A percentile compares a stretch with the other conserved stretches of the same genome.
Conservation (phyloP, 2,113 vertebrate species). For the Apistogramma diplotaenia region DNA sequence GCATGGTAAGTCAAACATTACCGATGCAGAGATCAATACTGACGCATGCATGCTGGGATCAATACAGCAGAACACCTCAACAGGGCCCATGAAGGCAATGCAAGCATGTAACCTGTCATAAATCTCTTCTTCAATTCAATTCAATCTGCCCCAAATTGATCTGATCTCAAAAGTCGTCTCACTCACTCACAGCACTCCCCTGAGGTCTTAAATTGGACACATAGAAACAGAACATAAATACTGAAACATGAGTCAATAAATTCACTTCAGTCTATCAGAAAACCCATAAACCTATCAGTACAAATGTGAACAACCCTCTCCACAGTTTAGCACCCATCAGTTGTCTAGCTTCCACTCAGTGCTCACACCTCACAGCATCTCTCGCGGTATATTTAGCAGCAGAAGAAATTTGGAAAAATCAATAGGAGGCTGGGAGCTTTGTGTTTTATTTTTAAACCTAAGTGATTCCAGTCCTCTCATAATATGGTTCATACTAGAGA, state of each 20-base stretch:
- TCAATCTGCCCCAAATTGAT: neutral
- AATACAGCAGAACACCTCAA: neutral
- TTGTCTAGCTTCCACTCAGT: slow-evolving; percentile 1
- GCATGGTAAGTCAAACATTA: slow-evolving; percentile 1
- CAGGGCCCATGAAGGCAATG: neutral
- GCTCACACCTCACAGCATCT: slow-evolving; percentile 20
- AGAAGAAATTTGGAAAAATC: slow-evolving; percentile 59
- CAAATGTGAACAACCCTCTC: slow-evolving; percentile 12
- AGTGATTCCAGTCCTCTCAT: neutral
- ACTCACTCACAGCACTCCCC: neutral
- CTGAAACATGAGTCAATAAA: neutral
- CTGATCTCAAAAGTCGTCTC: slow-evolving; percentile 9
- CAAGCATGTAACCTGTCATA: neutral
- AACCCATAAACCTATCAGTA: slow-evolving; percentile 2
- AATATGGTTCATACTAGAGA: neutral
- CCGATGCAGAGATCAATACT: slow-evolving; percentile 34
- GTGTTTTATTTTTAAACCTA: slow-evolving; percentile 21
- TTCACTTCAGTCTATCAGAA: neutral
- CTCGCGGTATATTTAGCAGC: slow-evolving; percentile 52
- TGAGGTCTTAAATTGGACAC: neutral
- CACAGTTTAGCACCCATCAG: slow-evolving; percentile 15
- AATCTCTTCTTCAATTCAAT: slow-evolving; percentile 1
- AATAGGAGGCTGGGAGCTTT: slow-evolving; percentile 27
- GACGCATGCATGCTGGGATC: slow-evolving; percentile 15
- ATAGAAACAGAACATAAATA: neutral